A percentile compares a stretch with the other conserved stretches of the same genome.
These are phyloP conservation scores for Orussus abietinus DNA, from an alignment of 1,140 invertebrate genomes.

Conservation along the genomic window DNA sequence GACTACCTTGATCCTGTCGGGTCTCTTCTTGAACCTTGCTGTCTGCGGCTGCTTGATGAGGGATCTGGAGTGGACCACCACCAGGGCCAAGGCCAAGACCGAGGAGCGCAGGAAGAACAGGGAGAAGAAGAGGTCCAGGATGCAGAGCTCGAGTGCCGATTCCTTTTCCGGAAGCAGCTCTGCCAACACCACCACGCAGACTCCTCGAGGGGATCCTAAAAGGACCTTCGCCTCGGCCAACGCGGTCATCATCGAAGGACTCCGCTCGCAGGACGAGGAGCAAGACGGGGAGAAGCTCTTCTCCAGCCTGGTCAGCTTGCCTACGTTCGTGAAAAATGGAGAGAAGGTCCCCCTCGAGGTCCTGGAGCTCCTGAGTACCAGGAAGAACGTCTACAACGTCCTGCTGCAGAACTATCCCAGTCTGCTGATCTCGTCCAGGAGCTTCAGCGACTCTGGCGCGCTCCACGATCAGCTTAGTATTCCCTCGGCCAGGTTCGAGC, in stretches of 20 bases:
- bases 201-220: slow-evolving; percentile 34
- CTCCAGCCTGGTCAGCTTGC: slow-evolving; percentile 75
- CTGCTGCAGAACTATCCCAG: slow-evolving; percentile 71
- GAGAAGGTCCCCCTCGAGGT: slow-evolving; percentile 73
- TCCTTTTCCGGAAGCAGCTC: slow-evolving; percentile 67
- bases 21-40: slow-evolving; percentile 80
- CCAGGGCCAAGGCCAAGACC: slow-evolving; percentile 58
- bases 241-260: slow-evolving; percentile 37
- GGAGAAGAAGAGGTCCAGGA: slow-evolving; percentile 59
- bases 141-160: slow-evolving; percentile 61
- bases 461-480: slow-evolving; percentile 37
- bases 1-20: slow-evolving; percentile 75
- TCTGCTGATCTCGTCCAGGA: slow-evolving; percentile 65
- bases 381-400: slow-evolving; percentile 67
- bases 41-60: slow-evolving; percentile 84
- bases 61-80: slow-evolving; percentile 72
- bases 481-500: slow-evolving; percentile 29
- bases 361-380: slow-evolving; percentile 66
- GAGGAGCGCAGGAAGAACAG: slow-evolving; percentile 60
- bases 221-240: slow-evolving; percentile 44
- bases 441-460: slow-evolving; percentile 66
- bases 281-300: slow-evolving; percentile 56
- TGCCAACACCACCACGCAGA: slow-evolving; percentile 58
- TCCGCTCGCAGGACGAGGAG: slow-evolving; percentile 29
- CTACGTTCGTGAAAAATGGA: slow-evolving; percentile 75